phyloP scores from a whole-genome alignment of 2,888 invertebrate genomes.

The Ochropleura leucogaster region DNA sequence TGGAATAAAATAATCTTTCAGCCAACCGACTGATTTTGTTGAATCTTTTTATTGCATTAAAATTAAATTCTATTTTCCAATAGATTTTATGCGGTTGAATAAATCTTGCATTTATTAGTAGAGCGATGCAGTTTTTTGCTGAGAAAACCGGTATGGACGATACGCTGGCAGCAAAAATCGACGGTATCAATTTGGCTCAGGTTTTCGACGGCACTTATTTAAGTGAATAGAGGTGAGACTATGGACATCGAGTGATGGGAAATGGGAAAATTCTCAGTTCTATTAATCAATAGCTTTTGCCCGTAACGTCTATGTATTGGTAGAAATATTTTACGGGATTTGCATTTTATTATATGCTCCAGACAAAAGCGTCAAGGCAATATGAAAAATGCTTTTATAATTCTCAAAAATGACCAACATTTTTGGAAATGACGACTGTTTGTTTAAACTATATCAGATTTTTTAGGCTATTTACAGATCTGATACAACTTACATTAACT shows the following conservation, averaged over 20 bases:
- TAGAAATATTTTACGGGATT: neutral
- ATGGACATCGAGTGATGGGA: neutral
- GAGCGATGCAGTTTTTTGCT: slow-evolving; percentile 52
- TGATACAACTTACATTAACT: too few relatives aligned
- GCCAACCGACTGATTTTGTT: slow-evolving; percentile 44
- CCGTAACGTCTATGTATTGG: too few relatives aligned
- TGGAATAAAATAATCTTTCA: slow-evolving; percentile 12
- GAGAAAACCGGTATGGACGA: slow-evolving; percentile 24
- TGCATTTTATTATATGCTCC: neutral
- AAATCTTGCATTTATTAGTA: slow-evolving; percentile 44
- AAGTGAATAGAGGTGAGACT: slow-evolving; percentile 39
- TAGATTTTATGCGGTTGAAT: slow-evolving; percentile 44
- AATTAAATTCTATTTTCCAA: slow-evolving; percentile 15
- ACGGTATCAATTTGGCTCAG: slow-evolving; percentile 59
- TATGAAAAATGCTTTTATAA: neutral
- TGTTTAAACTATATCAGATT: neutral
- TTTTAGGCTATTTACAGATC: neutral
- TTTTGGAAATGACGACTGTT: neutral
- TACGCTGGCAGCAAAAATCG: slow-evolving; percentile 48
- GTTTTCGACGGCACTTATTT: slow-evolving; percentile 45
- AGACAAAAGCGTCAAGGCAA: neutral
- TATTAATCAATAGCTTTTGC: neutral
- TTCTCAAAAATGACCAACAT: neutral
- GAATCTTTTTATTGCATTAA: slow-evolving; percentile 22
- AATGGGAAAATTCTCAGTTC: slow-evolving; percentile 9